Conservation (phyloP, 2,797 vertebrate genomes). For the Pachyuromys duprasi region DNA sequence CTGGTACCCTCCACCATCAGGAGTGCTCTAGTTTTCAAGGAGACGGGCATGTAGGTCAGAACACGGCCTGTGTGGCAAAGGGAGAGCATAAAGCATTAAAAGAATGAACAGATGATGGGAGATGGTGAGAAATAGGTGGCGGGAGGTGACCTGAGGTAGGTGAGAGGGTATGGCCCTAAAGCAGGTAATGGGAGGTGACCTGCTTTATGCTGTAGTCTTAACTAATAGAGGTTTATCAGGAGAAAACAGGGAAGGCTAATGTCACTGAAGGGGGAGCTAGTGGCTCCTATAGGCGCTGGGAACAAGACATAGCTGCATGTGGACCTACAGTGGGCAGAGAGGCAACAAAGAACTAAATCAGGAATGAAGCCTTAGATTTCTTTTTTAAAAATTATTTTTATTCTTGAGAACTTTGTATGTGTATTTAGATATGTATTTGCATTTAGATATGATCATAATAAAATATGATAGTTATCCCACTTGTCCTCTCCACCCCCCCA, state of each 20-base stretch:
- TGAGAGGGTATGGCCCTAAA: neutral
- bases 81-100: neutral
- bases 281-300: neutral
- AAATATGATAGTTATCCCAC: neutral
- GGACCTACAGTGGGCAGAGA: neutral
- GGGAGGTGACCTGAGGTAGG: neutral
- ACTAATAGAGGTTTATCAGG: neutral
- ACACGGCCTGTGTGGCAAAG: accelerated
- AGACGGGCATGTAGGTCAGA: neutral
- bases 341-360: neutral
- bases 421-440: neutral
- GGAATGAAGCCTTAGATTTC: neutral
- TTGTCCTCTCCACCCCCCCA: too few species aligned
- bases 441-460: neutral
- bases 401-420: neutral
- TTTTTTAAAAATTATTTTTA: neutral
- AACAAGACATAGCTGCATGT: accelerated
- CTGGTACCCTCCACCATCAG: accelerated
- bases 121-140: neutral
- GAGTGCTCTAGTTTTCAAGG: too few species aligned
- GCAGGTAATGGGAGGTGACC: neutral
- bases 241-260: accelerated
- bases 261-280: too few species aligned
- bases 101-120: neutral
- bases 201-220: neutral